These are phyloP conservation scores for Syngnathoides biaculeatus DNA, from an alignment of 2,113 vertebrate species.

Conservation along the genomic window DNA sequence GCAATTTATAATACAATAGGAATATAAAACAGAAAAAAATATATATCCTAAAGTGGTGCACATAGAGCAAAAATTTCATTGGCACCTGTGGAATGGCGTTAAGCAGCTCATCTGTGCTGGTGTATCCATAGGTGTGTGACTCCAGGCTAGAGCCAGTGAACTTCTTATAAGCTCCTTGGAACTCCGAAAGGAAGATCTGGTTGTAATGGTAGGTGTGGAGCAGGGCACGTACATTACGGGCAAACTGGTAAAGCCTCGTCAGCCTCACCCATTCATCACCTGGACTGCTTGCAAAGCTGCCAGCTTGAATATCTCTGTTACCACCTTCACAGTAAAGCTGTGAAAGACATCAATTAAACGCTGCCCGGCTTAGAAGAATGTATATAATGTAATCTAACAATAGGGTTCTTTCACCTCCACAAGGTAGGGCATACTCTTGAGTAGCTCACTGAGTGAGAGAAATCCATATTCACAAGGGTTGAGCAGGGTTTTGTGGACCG, in stretches of 20 bases:
- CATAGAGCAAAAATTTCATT: background rate
- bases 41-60: background rate
- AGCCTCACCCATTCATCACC: slow-evolving; percentile 82
- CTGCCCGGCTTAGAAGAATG: background rate
- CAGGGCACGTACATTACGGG: slow-evolving; percentile 84
- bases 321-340: slow-evolving; percentile 78
- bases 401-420: slow-evolving; percentile 78
- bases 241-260: slow-evolving; percentile 89
- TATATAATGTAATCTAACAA: too few species aligned
- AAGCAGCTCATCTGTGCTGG: slow-evolving; percentile 85
- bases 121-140: slow-evolving; percentile 82
- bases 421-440: slow-evolving; percentile 91
- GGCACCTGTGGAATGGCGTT: slow-evolving; percentile 88
- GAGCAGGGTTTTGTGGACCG: slow-evolving; percentile 70
- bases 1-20: background rate
- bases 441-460: slow-evolving; percentile 87
- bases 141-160: slow-evolving; percentile 83
- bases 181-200: slow-evolving; percentile 95
- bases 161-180: slow-evolving; percentile 84
- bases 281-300: background rate
- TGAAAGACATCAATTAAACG: background rate
- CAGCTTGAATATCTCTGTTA: slow-evolving; percentile 32
- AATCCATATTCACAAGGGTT: slow-evolving; percentile 98
- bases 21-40: background rate
- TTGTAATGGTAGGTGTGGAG: slow-evolving; percentile 98